Conservation (phyloP, 2,113 vertebrate species). For the Psephotus haematonotus region DNA sequence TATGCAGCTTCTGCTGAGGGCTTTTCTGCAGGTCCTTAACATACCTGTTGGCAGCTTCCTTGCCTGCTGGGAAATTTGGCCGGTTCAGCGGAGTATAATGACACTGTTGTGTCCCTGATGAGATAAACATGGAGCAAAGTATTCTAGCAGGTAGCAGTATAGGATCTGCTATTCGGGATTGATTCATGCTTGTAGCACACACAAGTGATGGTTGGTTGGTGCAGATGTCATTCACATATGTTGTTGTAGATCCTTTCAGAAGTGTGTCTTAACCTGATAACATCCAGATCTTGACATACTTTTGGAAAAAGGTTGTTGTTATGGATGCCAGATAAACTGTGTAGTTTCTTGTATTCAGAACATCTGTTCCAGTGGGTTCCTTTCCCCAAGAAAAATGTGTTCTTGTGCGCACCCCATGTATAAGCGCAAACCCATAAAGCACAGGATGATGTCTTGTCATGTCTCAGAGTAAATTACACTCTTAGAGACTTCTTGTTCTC, state of each 20-base stretch:
- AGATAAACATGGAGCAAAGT: neutral
- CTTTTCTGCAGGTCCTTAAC: neutral
- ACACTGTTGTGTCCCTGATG: neutral
- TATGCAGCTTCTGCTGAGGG: neutral
- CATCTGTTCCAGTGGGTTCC: neutral
- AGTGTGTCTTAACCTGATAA: neutral
- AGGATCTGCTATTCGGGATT: neutral
- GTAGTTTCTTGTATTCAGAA: neutral
- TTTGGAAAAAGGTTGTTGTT: neutral
- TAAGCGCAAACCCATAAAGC: neutral
- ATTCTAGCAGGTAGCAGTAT: neutral
- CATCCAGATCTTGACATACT: neutral
- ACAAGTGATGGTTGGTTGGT: neutral
- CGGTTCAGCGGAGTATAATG: neutral
- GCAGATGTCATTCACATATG: no score
- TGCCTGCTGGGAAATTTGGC: neutral
- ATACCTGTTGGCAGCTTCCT: neutral
- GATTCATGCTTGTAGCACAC: neutral
- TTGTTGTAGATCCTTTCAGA: neutral
- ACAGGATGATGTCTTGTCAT: neutral
- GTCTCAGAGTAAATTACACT: neutral
- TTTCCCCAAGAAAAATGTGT: neutral
- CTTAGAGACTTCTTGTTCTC: neutral
- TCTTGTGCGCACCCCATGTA: neutral
- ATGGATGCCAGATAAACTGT: neutral